These are phyloP conservation scores for Paralvinella palmiformis DNA, from an alignment of 1,140 invertebrate species.

Conservation along the genomic window DNA sequence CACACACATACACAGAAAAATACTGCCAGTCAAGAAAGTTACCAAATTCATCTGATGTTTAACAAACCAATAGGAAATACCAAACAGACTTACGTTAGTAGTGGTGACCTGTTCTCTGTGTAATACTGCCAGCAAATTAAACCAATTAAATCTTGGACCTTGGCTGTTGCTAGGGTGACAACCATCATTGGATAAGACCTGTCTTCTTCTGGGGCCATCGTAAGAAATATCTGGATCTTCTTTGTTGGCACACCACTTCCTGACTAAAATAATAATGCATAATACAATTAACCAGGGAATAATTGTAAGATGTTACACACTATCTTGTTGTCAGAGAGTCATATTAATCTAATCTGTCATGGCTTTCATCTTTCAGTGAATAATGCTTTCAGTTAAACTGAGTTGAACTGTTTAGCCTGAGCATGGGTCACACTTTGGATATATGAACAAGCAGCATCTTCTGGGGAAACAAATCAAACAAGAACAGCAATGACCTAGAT, in stretches of 20 bases:
- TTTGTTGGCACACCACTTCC: slow-evolving; percentile 70
- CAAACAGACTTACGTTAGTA: slow-evolving; percentile 41
- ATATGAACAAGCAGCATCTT: too few species aligned
- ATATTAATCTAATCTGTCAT: too few species aligned
- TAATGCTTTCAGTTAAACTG: too few species aligned
- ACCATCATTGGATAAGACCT: slow-evolving; percentile 78
- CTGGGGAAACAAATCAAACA: too few species aligned
- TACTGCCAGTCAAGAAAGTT: neutral
- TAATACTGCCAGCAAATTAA: slow-evolving; percentile 72
- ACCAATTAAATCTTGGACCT: slow-evolving; percentile 87
- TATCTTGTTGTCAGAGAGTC: too few species aligned
- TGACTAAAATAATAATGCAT: slow-evolving; percentile 47
- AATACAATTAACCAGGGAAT: slow-evolving; percentile 11
- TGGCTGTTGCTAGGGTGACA: slow-evolving; percentile 69
- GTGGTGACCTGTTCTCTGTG: slow-evolving; percentile 51
- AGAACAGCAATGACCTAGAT: too few species aligned
- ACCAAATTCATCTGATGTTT: neutral
- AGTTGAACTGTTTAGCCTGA: too few species aligned
- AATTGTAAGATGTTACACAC: too few species aligned
- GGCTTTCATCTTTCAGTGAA: too few species aligned
- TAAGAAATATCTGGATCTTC: slow-evolving; percentile 71
- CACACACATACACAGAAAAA: neutral
- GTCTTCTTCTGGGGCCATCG: slow-evolving; percentile 72
- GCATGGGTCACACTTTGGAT: too few species aligned
- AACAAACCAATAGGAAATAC: neutral